Base-by-base conservation (phyloP, 2,113 vertebrate species). In the Campylomormyrus numenius region DNA sequence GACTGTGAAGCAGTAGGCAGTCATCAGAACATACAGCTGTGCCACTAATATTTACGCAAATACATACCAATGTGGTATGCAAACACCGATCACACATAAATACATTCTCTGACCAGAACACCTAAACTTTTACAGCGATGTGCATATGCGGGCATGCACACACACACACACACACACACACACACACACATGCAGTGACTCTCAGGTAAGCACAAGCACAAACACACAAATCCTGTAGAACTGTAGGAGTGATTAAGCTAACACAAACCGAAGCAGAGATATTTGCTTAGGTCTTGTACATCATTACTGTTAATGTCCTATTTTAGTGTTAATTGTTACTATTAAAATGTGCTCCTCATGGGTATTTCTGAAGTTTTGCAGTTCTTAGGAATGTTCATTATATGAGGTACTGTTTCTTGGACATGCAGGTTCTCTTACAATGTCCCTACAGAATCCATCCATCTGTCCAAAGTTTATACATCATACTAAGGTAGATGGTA, bases 281-380 rank as follows among this genome's bases (percentile, higher is more conserved):
- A 95, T 95, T 84, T 94, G 94, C 93, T 90, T 92, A 62, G 53
- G 85, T 92, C 92, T 92, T 90, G 93, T 94, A 91, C 93, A 93
- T 92, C 92, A 94, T 93, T 94, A 94, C 83, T 91, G 91, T 91
- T 94, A 93, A 93, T 94, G 92, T 94, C 49, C 88, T 92, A 92
- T 90, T 91, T 94, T 91, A 92, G 91, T 90, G 87, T 90, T 90
- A 90, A 93, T 91, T 91, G 89, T 92, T 91, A 89, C 88, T 89
- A 93, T 93, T 93, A 93, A 91, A 91, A 90, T 92, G 66, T 88
- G 90, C 92, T 94, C 91, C 92, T 90, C 89, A 92, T 89, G 93
- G 85, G 91, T 92, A 91, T 90, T 89, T 92, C 88, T 66, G 53
- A 45, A 66, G 53, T 66, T 70, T 39, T 58, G 66, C n/a, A 21